A percentile compares a stretch with the other conserved stretches of the same genome.
Evolutionary conservation across 2,888 invertebrate genomes (phyloP).

Genomic region (Diploptera punctata): DNA sequence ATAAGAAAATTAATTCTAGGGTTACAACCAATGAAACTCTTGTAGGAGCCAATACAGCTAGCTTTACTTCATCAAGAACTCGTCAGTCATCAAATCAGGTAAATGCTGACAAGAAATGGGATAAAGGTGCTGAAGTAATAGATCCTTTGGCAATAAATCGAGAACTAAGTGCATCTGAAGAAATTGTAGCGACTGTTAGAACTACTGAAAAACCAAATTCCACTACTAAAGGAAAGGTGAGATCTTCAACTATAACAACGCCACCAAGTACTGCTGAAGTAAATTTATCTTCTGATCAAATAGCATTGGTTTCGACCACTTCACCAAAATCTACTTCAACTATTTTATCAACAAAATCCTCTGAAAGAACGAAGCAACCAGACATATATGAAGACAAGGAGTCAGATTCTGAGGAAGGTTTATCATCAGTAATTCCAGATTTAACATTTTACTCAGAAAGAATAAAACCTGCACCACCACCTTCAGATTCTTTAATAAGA

Average conservation of each 20-base stretch:
- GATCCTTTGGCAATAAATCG: constrained; percentile 10
- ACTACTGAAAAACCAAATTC: neutral
- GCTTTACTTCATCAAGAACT: constrained; percentile 26
- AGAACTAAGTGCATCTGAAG: constrained; percentile 17
- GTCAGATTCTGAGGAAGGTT: neutral
- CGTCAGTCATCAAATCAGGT: neutral
- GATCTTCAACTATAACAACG: neutral
- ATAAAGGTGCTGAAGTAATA: neutral
- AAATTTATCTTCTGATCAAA: neutral
- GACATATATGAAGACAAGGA: neutral
- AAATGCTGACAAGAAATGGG: neutral
- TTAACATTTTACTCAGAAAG: constrained; percentile 15
- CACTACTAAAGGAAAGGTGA: neutral
- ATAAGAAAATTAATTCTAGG: constrained; percentile 1
- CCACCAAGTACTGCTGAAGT: neutral
- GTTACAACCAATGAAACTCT: constrained; percentile 21
- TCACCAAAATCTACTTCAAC: neutral
- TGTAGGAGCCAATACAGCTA: constrained; percentile 26
- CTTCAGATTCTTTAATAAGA: neutral
- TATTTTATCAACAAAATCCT: neutral
- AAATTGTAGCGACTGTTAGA: neutral
- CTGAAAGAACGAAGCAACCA: neutral
- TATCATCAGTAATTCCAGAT: neutral
- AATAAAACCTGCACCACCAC: constrained; percentile 4
- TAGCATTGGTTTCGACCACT: too few species aligned